Base-by-base conservation (phyloP, 2,113 vertebrate species). In the Catharus minimus region DNA sequence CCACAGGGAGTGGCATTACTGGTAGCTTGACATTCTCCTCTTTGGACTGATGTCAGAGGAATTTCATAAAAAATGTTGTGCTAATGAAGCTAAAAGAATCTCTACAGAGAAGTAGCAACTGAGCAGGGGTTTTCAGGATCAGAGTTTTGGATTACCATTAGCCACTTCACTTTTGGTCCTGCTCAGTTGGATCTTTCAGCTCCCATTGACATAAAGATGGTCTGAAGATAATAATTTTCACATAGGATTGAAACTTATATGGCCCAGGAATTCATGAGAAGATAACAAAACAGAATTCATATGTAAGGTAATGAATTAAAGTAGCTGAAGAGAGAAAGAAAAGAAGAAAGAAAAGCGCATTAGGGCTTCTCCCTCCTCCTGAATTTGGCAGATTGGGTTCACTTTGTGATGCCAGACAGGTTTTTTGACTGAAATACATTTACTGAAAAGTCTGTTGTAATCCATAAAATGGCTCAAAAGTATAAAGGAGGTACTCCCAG, bases 361-460 rank as follows among this genome's bases (percentile, higher is more conserved):
- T 39, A 52, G 33, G 9, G 2, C 11, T 77, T 69, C 26, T 83
- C 15, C 9, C 36, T 65, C 36, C 68, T 69, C 15, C 46, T 24
- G 53, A 57, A 50, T 71, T 91, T 96, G 79, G 50, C 82, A 88
- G 55, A 27, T 87, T 75, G 21, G 32, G 20, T n/a, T 68, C 73
- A 56, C 68, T 85, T 93, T 72, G 47, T 77, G 74, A 95, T 73
- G 52, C 74, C 74, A 81, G 88, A 84, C 33, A 92, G 86, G 86
- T 72, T 95, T 96, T 89, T 92, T 30, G 50, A 92, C 90, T 75
- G 30, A 95, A 94, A 92, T 36, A 91, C 41, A 84, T 81, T 83
- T 69, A 28, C 74, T 83, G 78, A 94, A 95, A 96, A 89, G 77
- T 82, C 85, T 83, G 84, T 84, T 52, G 60, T 90, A 72, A 86